A percentile compares a stretch with the other conserved stretches of the same genome.
Conservation (phyloP, 2,113 vertebrate genomes). For the Vidua macroura region DNA sequence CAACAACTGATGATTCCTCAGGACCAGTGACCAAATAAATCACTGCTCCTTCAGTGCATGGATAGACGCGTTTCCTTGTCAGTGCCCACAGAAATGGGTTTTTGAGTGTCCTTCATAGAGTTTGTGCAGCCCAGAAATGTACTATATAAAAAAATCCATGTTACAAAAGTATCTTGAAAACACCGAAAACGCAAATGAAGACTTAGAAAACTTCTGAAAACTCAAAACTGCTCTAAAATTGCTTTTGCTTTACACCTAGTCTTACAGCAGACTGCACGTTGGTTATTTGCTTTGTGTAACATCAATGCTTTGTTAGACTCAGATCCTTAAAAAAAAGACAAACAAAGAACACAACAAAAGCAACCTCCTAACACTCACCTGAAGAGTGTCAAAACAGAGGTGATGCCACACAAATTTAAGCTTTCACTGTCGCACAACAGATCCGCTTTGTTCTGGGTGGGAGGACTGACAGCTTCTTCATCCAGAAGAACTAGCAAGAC, state of each 20-base stretch:
- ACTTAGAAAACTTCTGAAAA: not conserved
- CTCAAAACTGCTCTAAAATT: not conserved
- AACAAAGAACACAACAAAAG: not conserved
- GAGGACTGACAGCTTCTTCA: slow-evolving; percentile 80
- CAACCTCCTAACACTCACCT: slow-evolving; percentile 69
- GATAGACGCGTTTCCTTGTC: not conserved
- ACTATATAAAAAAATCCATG: not conserved
- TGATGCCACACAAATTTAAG: slow-evolving; percentile 51
- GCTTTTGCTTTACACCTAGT: not conserved
- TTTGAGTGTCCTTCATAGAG: not conserved
- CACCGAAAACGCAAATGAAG: not conserved
- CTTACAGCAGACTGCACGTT: not conserved
- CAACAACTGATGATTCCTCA: not conserved
- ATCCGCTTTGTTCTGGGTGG: slow-evolving; percentile 83
- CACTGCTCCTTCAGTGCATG: not conserved
- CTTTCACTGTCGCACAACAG: slow-evolving; percentile 79
- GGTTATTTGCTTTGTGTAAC: not conserved
- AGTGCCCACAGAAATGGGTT: not conserved
- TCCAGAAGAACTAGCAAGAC: slow-evolving; percentile 84
- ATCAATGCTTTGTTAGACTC: not conserved
- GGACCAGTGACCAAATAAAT: not conserved
- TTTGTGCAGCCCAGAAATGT: not conserved
- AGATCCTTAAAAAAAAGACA: not conserved
- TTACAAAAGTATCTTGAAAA: not conserved
- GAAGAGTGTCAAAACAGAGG: slow-evolving; percentile 80